phyloP scores from a whole-genome alignment of 2,888 invertebrate species.

The Cybosia mesomella region DNA sequence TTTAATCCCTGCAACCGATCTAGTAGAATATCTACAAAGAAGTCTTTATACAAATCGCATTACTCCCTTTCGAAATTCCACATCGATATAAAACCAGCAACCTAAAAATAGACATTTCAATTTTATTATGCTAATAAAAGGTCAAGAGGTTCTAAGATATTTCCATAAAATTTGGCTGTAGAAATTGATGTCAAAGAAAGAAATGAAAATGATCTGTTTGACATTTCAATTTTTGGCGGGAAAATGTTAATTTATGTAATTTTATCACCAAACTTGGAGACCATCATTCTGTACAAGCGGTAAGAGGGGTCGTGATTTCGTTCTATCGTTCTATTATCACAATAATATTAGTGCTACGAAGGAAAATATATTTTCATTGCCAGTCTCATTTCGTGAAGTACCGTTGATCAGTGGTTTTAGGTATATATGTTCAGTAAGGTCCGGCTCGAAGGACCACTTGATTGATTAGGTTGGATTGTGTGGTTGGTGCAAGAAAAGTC shows the following conservation, averaged over 20 bases:
- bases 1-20: not conserved
- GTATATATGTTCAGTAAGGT: not conserved
- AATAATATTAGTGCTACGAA: conserved; percentile 9
- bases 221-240: conserved; percentile 47
- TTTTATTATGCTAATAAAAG: conserved; percentile 4
- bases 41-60: not conserved
- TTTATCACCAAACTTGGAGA: conserved; percentile 27
- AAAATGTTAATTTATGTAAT: conserved; percentile 24
- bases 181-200: conserved; percentile 13
- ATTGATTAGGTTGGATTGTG: too few relatives aligned
- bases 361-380: not conserved
- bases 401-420: not conserved
- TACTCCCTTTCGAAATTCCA: not conserved
- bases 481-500: too few relatives aligned
- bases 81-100: not conserved
- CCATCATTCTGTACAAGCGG: not conserved
- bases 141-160: not conserved
- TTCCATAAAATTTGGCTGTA: not conserved
- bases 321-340: conserved; percentile 1
- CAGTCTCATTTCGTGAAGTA: not conserved
- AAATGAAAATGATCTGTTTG: conserved; percentile 35
- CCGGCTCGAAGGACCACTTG: too few relatives aligned
- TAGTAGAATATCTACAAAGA: not conserved
- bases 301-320: not conserved
- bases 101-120: not conserved